Conservation (phyloP, 2,113 vertebrate species). For the Pontoporia blainvillei region DNA sequence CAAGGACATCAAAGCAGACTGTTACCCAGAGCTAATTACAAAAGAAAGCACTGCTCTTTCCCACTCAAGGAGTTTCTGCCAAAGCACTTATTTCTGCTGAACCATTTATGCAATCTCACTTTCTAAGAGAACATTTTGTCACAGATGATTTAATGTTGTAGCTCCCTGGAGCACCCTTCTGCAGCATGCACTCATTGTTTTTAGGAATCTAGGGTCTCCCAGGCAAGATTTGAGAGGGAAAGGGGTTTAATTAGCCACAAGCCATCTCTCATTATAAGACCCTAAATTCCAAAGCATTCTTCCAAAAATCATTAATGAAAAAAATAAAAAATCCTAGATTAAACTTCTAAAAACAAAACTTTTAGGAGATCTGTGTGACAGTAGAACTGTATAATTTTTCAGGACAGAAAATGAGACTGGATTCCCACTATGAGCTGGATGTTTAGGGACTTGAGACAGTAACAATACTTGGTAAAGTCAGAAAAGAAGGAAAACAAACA, state of each 20-base stretch:
- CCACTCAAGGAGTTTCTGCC: constrained; percentile 54
- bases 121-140: constrained; percentile 67
- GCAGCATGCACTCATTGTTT: constrained; percentile 4
- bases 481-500: neutral
- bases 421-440: neutral
- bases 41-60: constrained; percentile 61
- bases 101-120: constrained; percentile 60
- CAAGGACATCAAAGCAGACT: constrained; percentile 70
- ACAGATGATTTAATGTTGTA: constrained; percentile 66
- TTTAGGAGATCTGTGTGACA: neutral
- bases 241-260: constrained; percentile 39
- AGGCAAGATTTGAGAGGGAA: constrained; percentile 1
- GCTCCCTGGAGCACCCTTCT: constrained; percentile 53
- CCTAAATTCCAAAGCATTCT: constrained; percentile 20
- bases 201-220: constrained; percentile 48
- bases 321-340: neutral
- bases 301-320: constrained; percentile 15
- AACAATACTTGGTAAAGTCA: neutral
- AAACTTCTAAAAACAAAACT: constrained; percentile 50
- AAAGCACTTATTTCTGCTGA: constrained; percentile 62
- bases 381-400: neutral
- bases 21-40: constrained; percentile 77
- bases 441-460: neutral
- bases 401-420: neutral
- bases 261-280: neutral